These are phyloP conservation scores for Anabas testudineus DNA, from an alignment of 2,797 vertebrate genomes.

Conservation along the genomic window DNA sequence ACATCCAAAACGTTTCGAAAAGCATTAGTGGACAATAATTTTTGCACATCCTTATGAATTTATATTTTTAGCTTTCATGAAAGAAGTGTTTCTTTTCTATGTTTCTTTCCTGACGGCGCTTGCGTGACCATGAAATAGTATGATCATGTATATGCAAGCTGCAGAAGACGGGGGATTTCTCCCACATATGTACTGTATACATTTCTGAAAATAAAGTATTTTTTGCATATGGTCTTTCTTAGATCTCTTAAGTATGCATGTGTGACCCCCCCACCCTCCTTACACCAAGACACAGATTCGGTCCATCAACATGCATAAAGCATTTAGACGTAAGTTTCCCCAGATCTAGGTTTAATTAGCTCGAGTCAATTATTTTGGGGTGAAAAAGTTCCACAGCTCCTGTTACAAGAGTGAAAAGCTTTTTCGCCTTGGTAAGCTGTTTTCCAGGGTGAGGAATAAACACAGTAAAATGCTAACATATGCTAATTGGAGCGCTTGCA, in stretches of 20 bases:
- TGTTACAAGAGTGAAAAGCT: conserved; percentile 59
- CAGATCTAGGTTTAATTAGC: conserved; percentile 61
- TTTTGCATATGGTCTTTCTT: conserved; percentile 72
- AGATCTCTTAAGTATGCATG: conserved; percentile 5
- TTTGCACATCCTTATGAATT: conserved; percentile 77
- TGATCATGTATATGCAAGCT: conserved; percentile 76
- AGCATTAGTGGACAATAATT: conserved; percentile 60
- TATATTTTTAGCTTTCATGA: conserved; percentile 65
- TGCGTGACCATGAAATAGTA: conserved; percentile 70
- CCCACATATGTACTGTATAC: conserved; percentile 79
- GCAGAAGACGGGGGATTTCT: conserved; percentile 54
- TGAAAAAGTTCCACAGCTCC: conserved; percentile 68
- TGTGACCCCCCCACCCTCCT: no score
- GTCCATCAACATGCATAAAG: conserved; percentile 18
- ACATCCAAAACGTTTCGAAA: conserved; percentile 66
- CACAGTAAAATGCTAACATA: conserved; percentile 85
- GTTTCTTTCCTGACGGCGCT: conserved; percentile 63
- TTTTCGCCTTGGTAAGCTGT: conserved; percentile 78
- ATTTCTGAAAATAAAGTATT: conserved; percentile 86
- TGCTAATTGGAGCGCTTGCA: conserved; percentile 83
- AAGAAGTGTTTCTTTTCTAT: conserved; percentile 28
- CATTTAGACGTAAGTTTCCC: conserved; percentile 50
- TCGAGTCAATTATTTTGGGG: conserved; percentile 68
- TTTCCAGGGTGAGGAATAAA: conserved; percentile 77
- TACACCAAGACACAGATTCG: neutral